Percentiles rank a stretch among this genome's conserved stretches.
Evolutionary conservation across 2,797 vertebrate species (phyloP).

Genomic region (Coccyzus lansbergi): DNA sequence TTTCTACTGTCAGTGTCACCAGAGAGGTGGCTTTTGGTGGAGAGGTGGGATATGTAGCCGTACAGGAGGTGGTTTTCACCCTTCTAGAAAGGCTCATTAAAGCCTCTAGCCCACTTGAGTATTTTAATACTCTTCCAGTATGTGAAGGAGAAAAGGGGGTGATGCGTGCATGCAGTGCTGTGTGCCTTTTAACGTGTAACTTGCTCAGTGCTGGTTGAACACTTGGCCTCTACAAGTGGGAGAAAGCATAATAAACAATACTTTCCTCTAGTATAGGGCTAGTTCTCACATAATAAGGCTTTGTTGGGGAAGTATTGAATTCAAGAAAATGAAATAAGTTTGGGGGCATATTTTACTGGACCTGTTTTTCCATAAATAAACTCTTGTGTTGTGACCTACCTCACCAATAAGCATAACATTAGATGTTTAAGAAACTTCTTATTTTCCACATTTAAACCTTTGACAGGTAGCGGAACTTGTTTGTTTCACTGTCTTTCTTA

Average conservation of each 20-base stretch:
- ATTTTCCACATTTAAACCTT: neutral
- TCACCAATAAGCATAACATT: neutral
- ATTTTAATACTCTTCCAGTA: neutral
- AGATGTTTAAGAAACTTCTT: neutral
- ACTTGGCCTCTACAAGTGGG: neutral
- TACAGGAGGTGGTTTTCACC: neutral
- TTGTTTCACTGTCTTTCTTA: neutral
- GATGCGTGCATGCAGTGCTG: rapidly evolving
- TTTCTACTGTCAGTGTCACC: neutral
- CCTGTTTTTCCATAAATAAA: neutral
- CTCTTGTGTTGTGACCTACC: neutral
- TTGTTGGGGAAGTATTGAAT: neutral
- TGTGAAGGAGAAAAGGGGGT: neutral
- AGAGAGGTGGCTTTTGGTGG: neutral
- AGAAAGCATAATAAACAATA: neutral
- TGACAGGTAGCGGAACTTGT: neutral
- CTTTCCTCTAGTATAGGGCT: neutral
- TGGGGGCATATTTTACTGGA: neutral
- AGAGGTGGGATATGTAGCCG: neutral
- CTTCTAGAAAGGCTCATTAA: neutral
- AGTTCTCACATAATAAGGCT: conserved; percentile 4
- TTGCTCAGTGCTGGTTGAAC: neutral
- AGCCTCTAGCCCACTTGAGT: neutral
- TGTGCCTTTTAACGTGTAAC: rapidly evolving
- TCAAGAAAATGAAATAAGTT: neutral